Percentiles rank a stretch among this genome's conserved stretches.
Conservation (phyloP, 35 echinoderm and acorn worm genomes). For the Apostichopus californicus region DNA sequence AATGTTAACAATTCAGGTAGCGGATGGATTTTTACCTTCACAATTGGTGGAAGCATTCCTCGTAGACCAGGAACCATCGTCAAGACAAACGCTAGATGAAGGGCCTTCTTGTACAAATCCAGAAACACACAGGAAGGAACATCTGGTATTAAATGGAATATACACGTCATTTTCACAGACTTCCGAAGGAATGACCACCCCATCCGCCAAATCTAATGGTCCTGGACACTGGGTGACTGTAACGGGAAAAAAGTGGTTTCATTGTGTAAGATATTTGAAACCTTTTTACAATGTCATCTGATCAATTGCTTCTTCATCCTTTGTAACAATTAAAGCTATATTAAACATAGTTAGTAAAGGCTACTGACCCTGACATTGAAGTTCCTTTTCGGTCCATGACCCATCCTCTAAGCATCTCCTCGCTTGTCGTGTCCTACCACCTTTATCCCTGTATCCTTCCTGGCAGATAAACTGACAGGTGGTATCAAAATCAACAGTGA, state of each 20-base stretch:
- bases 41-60: neutral
- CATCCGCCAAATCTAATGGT: neutral
- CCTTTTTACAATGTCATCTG: neutral
- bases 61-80: neutral
- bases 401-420: neutral
- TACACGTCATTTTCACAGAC: neutral
- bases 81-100: neutral
- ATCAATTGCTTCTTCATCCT: neutral
- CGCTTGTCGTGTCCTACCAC: neutral
- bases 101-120: neutral
- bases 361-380: neutral
- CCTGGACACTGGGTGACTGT: neutral
- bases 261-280: neutral
- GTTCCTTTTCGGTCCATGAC: neutral
- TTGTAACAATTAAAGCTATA: neutral
- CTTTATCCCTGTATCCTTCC: neutral
- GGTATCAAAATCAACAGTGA: neutral
- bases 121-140: neutral
- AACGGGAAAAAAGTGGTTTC: too few relatives aligned
- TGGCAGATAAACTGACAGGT: neutral
- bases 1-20: too few relatives aligned
- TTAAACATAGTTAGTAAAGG: neutral
- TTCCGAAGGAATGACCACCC: neutral
- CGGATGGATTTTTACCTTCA: neutral
- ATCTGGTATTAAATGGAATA: neutral